A percentile compares a stretch with the other conserved stretches of the same genome.
These are phyloP conservation scores for Aspidiotus destructor DNA, from an alignment of 2,888 invertebrate genomes.

Conservation along the genomic window DNA sequence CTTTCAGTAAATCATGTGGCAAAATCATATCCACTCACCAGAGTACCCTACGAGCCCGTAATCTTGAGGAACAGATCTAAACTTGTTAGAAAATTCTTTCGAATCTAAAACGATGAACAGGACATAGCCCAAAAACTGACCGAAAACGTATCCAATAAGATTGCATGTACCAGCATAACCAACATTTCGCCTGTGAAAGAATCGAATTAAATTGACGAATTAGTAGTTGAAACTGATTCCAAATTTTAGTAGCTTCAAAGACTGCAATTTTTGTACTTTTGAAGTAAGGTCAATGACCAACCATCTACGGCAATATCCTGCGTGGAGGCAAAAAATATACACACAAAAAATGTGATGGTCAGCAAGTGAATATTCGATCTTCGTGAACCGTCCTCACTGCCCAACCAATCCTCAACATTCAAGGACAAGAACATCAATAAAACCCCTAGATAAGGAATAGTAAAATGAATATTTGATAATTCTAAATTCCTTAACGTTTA, in stretches of 20 bases:
- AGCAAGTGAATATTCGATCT: slow-evolving; percentile 45
- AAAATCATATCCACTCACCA: not conserved
- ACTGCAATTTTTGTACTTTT: slow-evolving; percentile 51
- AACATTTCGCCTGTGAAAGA: slow-evolving; percentile 72
- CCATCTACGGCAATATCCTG: slow-evolving; percentile 99
- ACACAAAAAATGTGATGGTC: slow-evolving; percentile 74
- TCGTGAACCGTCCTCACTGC: slow-evolving; percentile 40
- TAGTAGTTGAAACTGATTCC: too few relatives aligned
- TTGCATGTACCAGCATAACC: slow-evolving; percentile 98
- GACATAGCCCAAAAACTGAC: slow-evolving; percentile 92
- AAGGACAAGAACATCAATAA: slow-evolving; percentile 73
- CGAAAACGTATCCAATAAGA: slow-evolving; percentile 94
- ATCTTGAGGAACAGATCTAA: not conserved
- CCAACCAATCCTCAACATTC: slow-evolving; percentile 66
- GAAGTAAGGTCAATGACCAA: slow-evolving; percentile 98
- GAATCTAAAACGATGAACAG: slow-evolving; percentile 94
- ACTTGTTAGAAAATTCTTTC: slow-evolving; percentile 42
- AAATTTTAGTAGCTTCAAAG: too few relatives aligned
- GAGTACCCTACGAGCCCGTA: not conserved
- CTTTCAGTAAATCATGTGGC: not conserved
- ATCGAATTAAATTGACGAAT: too few relatives aligned
- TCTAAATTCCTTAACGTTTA: too few relatives aligned
- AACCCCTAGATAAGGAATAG: not conserved
- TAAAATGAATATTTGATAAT: too few relatives aligned
- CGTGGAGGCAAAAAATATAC: slow-evolving; percentile 95